phyloP scores from a whole-genome alignment of 2,113 vertebrate genomes.

The Dipodomys ordii region DNA sequence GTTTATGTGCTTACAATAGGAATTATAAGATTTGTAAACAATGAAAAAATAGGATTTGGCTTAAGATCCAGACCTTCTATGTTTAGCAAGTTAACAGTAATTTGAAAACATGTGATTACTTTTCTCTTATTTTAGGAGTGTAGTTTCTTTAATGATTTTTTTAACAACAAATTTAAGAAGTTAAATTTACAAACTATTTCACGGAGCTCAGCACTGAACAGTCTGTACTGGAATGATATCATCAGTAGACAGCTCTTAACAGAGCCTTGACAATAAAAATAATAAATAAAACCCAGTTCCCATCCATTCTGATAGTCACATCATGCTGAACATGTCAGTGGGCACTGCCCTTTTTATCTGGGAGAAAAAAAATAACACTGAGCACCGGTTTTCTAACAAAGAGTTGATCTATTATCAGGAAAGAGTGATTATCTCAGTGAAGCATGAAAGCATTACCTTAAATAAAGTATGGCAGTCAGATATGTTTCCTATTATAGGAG shows the following conservation, averaged over 20 bases:
- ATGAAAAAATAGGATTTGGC: not conserved
- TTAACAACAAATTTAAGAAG: not conserved
- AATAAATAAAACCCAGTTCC: slow-evolving; percentile 20
- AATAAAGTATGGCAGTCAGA: slow-evolving; percentile 45
- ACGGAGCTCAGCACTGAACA: not conserved
- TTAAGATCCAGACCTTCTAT: not conserved
- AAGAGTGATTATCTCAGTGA: slow-evolving; percentile 57
- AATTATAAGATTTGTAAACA: not conserved
- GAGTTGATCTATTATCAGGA: slow-evolving; percentile 45
- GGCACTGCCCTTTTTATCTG: not conserved
- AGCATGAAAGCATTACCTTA: not conserved
- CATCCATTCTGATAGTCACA: slow-evolving; percentile 1
- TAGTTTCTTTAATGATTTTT: not conserved
- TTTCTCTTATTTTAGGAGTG: not conserved
- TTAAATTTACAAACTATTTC: not conserved
- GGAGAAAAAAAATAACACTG: slow-evolving; percentile 8
- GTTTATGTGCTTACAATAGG: not conserved
- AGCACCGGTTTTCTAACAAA: slow-evolving; percentile 36
- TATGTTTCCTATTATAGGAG: not conserved
- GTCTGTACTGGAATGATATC: not conserved
- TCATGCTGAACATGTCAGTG: not conserved
- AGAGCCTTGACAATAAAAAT: not conserved
- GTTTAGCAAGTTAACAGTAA: not conserved
- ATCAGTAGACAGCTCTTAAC: not conserved
- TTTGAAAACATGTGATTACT: not conserved